phyloP scores from a whole-genome alignment of 2,888 invertebrate species.

The Caenorhabditis panamensis region DNA sequence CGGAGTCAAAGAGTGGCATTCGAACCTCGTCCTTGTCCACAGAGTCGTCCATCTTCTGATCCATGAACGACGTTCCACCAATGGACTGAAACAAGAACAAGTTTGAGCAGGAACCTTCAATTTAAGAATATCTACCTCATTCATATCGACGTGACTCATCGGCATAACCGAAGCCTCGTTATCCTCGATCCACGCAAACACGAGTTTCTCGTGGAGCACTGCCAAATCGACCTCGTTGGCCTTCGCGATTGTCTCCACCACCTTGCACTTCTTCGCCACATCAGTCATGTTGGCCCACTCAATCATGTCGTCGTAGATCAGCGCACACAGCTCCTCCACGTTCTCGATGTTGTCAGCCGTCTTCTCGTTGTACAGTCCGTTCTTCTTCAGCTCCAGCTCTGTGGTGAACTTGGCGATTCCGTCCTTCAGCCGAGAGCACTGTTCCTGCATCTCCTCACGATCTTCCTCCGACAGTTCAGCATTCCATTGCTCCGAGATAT shows the following conservation, averaged over 20 bases:
- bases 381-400: slow-evolving; percentile 66
- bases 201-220: slow-evolving; percentile 45
- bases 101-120: not conserved
- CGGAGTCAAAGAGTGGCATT: slow-evolving; percentile 45
- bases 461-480: slow-evolving; percentile 31
- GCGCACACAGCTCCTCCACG: slow-evolving; percentile 63
- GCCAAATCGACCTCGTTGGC: slow-evolving; percentile 46
- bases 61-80: slow-evolving; percentile 47
- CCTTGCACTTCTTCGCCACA: slow-evolving; percentile 49
- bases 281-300: slow-evolving; percentile 67
- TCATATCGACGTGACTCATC: slow-evolving; percentile 54
- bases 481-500: slow-evolving; percentile 59
- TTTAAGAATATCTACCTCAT: slow-evolving; percentile 41
- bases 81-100: slow-evolving; percentile 37
- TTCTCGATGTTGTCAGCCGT: slow-evolving; percentile 63
- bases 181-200: slow-evolving; percentile 53
- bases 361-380: slow-evolving; percentile 59
- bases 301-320: slow-evolving; percentile 66
- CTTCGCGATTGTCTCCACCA: slow-evolving; percentile 46
- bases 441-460: slow-evolving; percentile 45
- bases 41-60: slow-evolving; percentile 23
- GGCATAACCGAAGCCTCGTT: slow-evolving; percentile 2
- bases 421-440: slow-evolving; percentile 55
- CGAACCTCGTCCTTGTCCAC: slow-evolving; percentile 36
- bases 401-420: slow-evolving; percentile 65